Evolutionary conservation across 2,113 vertebrate species (phyloP).

Genomic region (Haemorhous mexicanus): DNA sequence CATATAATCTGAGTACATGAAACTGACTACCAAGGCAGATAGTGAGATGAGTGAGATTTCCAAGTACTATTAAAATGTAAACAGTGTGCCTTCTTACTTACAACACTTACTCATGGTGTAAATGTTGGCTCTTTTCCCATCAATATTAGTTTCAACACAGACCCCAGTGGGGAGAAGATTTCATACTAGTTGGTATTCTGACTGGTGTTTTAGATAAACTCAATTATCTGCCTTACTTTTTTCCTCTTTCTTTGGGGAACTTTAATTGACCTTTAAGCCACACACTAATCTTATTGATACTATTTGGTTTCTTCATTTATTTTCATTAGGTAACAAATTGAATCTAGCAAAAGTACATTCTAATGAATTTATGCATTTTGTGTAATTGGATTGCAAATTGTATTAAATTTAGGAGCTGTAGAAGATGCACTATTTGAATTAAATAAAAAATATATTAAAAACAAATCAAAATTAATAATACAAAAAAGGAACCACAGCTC

Average conservation of each 20-base stretch:
- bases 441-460: neutral
- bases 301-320: constrained; percentile 31
- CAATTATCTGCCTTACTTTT: neutral
- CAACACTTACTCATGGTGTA: neutral
- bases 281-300: constrained; percentile 39
- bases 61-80: neutral
- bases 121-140: neutral
- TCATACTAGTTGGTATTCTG: neutral
- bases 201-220: neutral
- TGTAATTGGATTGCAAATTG: neutral
- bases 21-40: neutral
- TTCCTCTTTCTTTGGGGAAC: neutral
- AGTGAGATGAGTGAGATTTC: neutral
- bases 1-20: neutral
- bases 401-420: neutral
- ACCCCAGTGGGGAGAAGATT: neutral
- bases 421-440: neutral
- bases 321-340: constrained; percentile 53
- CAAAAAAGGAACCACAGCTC: neutral
- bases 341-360: constrained; percentile 19
- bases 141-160: neutral
- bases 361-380: constrained; percentile 35
- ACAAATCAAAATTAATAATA: neutral
- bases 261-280: constrained; percentile 56
- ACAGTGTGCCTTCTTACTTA: neutral